Evolutionary conservation across 2,888 invertebrate genomes (phyloP).

Genomic region (Patella pellucida): DNA sequence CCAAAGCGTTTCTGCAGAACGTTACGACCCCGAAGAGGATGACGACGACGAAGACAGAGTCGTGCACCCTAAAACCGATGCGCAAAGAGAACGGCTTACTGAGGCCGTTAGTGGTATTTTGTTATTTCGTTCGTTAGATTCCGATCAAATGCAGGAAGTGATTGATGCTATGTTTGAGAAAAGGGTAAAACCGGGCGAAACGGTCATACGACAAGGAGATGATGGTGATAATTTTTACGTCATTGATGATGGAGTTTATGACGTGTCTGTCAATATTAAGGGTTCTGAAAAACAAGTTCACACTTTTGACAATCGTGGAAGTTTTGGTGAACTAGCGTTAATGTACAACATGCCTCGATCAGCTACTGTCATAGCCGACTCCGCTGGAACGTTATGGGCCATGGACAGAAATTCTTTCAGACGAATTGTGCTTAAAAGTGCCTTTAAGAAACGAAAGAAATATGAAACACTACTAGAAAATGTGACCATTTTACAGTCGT

Average conservation of each 20-base stretch:
- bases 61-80: conserved; percentile 69
- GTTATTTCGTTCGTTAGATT: conserved; percentile 67
- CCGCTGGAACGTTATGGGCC: conserved; percentile 68
- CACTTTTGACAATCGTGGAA: conserved; percentile 68
- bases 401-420: conserved; percentile 71
- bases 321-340: conserved; percentile 71
- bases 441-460: conserved; percentile 70
- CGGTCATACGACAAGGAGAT: conserved; percentile 69
- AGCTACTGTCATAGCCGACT: conserved; percentile 66
- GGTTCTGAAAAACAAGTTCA: conserved; percentile 66
- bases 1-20: conserved; percentile 69
- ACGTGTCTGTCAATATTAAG: conserved; percentile 62
- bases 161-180: conserved; percentile 71
- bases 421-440: conserved; percentile 69
- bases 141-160: conserved; percentile 70
- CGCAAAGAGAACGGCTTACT: conserved; percentile 64
- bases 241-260: conserved; percentile 69
- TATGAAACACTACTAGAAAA: conserved; percentile 67
- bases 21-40: conserved; percentile 68
- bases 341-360: conserved; percentile 71
- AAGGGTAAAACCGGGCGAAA: conserved; percentile 65
- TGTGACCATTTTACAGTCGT: conserved; percentile 66
- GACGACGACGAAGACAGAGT: conserved; percentile 66
- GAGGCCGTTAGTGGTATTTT: conserved; percentile 68
- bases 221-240: conserved; percentile 72